Evolutionary conservation across 2,113 vertebrate species (phyloP).

Genomic region (Toxotes jaculatrix): DNA sequence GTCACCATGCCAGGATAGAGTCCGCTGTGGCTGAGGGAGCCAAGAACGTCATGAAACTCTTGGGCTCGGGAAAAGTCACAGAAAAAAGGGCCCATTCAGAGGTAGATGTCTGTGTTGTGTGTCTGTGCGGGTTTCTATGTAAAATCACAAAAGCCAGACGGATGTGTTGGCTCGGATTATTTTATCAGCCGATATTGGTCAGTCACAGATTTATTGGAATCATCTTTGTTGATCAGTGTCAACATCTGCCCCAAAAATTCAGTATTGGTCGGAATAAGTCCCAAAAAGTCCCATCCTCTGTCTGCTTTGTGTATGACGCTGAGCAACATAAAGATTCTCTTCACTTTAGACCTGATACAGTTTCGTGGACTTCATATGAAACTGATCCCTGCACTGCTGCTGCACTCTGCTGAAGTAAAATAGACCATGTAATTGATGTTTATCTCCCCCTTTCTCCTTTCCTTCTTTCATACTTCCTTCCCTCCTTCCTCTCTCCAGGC

Average conservation of each 20-base stretch:
- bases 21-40: constrained; percentile 98
- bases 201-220: no score
- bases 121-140: neutral
- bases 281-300: neutral
- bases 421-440: constrained; percentile 20
- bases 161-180: no score
- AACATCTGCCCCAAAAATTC: no score
- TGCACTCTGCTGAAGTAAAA: constrained; percentile 31
- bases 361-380: constrained; percentile 6
- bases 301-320: no score
- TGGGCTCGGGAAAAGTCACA: constrained; percentile 96
- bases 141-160: no score
- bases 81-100: constrained; percentile 98
- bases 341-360: neutral
- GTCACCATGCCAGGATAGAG: constrained; percentile 98
- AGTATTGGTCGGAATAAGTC: no score
- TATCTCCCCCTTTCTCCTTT: neutral
- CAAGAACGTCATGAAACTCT: constrained; percentile 99
- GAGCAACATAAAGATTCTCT: neutral
- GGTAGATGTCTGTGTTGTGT: constrained; percentile 78
- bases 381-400: neutral
- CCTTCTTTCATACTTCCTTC: neutral
- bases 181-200: no score
- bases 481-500: constrained; percentile 76
- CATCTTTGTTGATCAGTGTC: no score